Percentiles rank a stretch among this genome's conserved stretches.
These are phyloP conservation scores for Mastomys coucha DNA, from an alignment of 2,113 vertebrate species.

Conservation along the genomic window DNA sequence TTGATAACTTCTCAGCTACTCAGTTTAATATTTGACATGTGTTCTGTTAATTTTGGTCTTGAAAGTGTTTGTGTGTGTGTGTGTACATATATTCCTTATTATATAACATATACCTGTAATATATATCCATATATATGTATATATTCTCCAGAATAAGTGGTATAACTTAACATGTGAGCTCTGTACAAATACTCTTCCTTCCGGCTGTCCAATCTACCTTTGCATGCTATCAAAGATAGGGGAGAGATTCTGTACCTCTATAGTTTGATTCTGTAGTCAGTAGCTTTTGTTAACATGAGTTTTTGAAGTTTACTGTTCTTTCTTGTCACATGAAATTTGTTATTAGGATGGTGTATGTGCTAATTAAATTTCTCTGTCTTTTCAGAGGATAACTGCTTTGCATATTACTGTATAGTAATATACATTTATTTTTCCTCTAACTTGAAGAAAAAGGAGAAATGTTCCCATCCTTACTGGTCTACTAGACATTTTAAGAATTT, in stretches of 20 bases:
- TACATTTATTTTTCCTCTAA: not conserved
- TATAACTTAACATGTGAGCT: not conserved
- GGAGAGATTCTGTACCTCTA: not conserved
- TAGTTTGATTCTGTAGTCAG: not conserved
- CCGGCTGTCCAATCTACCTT: not conserved
- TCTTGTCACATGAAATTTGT: constrained; percentile 18
- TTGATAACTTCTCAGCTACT: not conserved
- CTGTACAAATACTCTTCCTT: not conserved
- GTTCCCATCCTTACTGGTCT: constrained; percentile 45
- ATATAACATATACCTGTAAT: not conserved
- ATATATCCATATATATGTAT: not conserved
- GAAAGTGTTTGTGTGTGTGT: not conserved
- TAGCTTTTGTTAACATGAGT: not conserved
- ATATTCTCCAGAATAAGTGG: not conserved
- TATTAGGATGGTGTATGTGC: not conserved
- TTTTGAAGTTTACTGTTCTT: constrained; percentile 5
- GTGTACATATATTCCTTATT: not conserved
- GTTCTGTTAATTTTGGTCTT: constrained; percentile 36
- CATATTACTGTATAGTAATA: not conserved
- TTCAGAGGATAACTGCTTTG: not conserved
- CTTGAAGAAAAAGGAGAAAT: constrained; percentile 26
- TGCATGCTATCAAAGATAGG: not conserved
- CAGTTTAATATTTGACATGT: not conserved
- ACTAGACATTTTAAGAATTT: constrained; percentile 47
- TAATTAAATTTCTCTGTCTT: not conserved